Evolutionary conservation across 2,888 invertebrate species (phyloP).

Genomic region (Abrostola triplasia): DNA sequence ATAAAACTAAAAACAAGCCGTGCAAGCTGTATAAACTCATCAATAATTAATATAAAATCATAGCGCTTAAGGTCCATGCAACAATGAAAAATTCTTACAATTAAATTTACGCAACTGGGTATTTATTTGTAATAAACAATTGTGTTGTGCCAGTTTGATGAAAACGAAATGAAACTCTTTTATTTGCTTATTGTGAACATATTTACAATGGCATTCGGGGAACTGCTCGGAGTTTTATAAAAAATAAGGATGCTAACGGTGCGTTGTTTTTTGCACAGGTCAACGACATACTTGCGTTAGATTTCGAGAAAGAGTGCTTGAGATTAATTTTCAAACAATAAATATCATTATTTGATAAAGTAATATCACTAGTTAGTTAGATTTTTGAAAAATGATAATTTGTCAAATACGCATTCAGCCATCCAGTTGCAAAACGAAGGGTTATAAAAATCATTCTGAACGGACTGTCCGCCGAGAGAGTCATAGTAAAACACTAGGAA

Average conservation of each 20-base stretch:
- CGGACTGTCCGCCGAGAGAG: constrained; percentile 11
- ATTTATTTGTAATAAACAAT: constrained; percentile 39
- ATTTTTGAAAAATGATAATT: too few relatives aligned
- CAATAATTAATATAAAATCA: constrained; percentile 64
- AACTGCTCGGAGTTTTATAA: not conserved
- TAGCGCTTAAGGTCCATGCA: constrained; percentile 46
- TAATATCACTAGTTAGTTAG: too few relatives aligned
- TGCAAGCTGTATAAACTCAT: constrained; percentile 46
- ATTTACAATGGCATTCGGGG: not conserved
- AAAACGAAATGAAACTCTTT: constrained; percentile 24
- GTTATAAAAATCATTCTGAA: constrained; percentile 21
- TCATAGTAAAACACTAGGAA: constrained; percentile 18
- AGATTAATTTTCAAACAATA: too few relatives aligned
- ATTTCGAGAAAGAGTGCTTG: too few relatives aligned
- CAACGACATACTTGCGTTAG: too few relatives aligned
- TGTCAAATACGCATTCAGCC: constrained; percentile 10
- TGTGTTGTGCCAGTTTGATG: constrained; percentile 26
- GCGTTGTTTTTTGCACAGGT: not conserved
- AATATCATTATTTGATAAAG: too few relatives aligned
- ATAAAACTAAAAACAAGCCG: constrained; percentile 55
- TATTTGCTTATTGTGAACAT: constrained; percentile 13
- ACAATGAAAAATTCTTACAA: constrained; percentile 54
- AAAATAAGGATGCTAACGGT: not conserved
- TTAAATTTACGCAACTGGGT: constrained; percentile 29
- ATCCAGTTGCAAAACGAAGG: constrained; percentile 12